Percentiles rank a stretch among this genome's conserved stretches.
Evolutionary conservation across 1,140 invertebrate genomes (phyloP).

Genomic region (Papilio machaon): DNA sequence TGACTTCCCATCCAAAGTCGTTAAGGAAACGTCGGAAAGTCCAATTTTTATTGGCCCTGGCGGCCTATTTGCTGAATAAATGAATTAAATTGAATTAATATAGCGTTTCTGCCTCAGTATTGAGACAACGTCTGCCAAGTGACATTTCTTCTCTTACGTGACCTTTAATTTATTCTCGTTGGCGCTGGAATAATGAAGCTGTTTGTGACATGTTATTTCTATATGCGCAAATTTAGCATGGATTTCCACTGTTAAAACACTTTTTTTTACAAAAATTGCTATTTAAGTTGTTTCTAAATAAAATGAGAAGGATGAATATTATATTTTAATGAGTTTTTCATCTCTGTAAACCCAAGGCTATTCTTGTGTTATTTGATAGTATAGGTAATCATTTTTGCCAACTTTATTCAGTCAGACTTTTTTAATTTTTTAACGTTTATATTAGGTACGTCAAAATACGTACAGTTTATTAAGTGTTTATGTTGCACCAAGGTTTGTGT

Average conservation of each 20-base stretch:
- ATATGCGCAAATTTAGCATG: neutral
- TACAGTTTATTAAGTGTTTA: too few relatives aligned
- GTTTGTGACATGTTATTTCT: conserved; percentile 5
- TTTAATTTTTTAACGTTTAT: too few relatives aligned
- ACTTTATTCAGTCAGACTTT: too few relatives aligned
- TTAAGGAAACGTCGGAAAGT: conserved; percentile 40
- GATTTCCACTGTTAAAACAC: neutral
- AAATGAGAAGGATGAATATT: too few relatives aligned
- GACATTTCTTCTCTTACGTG: conserved; percentile 24
- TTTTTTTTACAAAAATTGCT: too few relatives aligned
- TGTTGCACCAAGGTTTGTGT: neutral
- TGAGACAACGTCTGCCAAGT: conserved; percentile 41
- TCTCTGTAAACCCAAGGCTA: too few relatives aligned
- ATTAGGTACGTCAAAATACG: too few relatives aligned
- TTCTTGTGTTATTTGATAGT: too few relatives aligned
- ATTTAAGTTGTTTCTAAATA: too few relatives aligned
- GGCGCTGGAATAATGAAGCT: conserved; percentile 13
- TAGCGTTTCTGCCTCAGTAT: conserved; percentile 34
- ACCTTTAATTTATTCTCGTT: conserved; percentile 28
- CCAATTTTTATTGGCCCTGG: conserved; percentile 43
- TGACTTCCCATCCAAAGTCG: conserved; percentile 40
- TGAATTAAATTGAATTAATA: conserved; percentile 47
- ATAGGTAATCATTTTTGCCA: too few relatives aligned
- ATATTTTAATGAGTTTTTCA: too few relatives aligned
- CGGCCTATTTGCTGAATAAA: conserved; percentile 46